Evolutionary conservation across 2,113 vertebrate species (phyloP).

Genomic region (Xiphophorus maculatus): DNA sequence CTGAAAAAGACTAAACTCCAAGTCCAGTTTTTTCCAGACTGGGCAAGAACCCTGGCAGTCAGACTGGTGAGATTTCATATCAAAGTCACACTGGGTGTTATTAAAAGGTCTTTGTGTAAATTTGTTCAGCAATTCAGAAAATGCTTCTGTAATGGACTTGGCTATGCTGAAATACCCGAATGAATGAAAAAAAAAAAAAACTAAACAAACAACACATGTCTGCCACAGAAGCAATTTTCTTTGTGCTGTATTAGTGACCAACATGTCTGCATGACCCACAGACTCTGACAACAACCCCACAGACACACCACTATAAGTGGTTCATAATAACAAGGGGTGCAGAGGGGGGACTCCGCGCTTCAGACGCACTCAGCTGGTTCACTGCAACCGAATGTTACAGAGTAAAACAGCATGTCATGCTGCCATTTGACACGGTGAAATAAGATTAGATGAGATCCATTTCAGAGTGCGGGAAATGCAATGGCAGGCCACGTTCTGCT

Average conservation of each 20-base stretch:
- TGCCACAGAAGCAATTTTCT: slow-evolving; percentile 78
- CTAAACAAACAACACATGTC: slow-evolving; percentile 52
- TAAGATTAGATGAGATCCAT: slow-evolving; percentile 81
- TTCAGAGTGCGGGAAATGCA: slow-evolving; percentile 70
- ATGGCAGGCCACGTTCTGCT: slow-evolving; percentile 55
- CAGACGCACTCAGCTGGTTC: slow-evolving; percentile 75
- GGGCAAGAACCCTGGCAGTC: slow-evolving; percentile 18
- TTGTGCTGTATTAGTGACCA: slow-evolving; percentile 80
- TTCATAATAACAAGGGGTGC: slow-evolving; percentile 74
- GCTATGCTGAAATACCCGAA: slow-evolving; percentile 40
- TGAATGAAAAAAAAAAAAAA: slow-evolving; percentile 25
- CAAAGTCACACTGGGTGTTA: slow-evolving; percentile 54
- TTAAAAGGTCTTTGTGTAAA: slow-evolving; percentile 65
- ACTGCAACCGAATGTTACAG: slow-evolving; percentile 78
- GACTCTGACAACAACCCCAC: slow-evolving; percentile 68
- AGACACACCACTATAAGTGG: slow-evolving; percentile 73
- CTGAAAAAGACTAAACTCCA: background rate
- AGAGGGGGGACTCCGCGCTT: slow-evolving; percentile 62
- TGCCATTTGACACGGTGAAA: slow-evolving; percentile 80
- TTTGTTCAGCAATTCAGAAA: slow-evolving; percentile 38
- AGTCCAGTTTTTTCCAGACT: background rate
- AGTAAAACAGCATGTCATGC: slow-evolving; percentile 82
- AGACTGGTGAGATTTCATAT: slow-evolving; percentile 30
- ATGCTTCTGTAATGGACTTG: slow-evolving; percentile 51
- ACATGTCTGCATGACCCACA: slow-evolving; percentile 70